Conservation (phyloP, 2,888 invertebrate species). For the Timema cristinae region DNA sequence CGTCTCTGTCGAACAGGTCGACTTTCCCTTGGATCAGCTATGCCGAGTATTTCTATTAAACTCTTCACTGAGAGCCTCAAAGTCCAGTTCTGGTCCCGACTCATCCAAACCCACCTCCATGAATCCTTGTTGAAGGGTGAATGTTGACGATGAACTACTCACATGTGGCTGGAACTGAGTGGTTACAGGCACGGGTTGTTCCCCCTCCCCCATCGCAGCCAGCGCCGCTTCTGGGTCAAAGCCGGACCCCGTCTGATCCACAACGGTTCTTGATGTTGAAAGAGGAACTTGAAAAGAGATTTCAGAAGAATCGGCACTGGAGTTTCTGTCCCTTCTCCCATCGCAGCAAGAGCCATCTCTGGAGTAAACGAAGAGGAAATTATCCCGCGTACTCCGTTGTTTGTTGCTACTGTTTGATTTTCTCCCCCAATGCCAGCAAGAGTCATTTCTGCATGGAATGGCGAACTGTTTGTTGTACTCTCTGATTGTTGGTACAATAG, state of each 20-base stretch:
- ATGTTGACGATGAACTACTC: conserved; percentile 5
- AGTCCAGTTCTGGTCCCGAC: conserved; percentile 40
- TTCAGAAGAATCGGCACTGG: conserved; percentile 11
- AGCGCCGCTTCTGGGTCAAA: conserved; percentile 27
- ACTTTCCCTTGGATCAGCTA: conserved; percentile 23
- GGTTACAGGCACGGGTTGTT: conserved; percentile 4
- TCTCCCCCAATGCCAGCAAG: conserved; percentile 25
- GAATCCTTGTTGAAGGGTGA: conserved; percentile 18
- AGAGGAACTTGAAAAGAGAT: conserved; percentile 6
- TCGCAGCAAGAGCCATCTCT: conserved; percentile 25
- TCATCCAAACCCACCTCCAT: conserved; percentile 29
- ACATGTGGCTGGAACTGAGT: conserved; percentile 11
- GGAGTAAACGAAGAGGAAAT: conserved; percentile 17
- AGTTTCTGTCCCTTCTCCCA: conserved; percentile 18
- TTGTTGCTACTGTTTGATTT: background rate
- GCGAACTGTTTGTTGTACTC: background rate
- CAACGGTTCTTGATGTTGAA: background rate
- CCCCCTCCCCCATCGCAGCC: conserved; percentile 24
- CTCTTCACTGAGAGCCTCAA: conserved; percentile 43
- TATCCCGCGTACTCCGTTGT: too few relatives aligned
- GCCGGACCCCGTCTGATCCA: background rate
- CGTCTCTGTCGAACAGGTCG: too few relatives aligned
- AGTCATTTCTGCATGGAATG: conserved; percentile 24
- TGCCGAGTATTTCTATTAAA: conserved; percentile 42
- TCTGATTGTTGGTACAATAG: too few relatives aligned